A percentile compares a stretch with the other conserved stretches of the same genome.
These are phyloP conservation scores for Enteromius mattozi DNA, from an alignment of 2,797 vertebrate genomes.

Conservation along the genomic window DNA sequence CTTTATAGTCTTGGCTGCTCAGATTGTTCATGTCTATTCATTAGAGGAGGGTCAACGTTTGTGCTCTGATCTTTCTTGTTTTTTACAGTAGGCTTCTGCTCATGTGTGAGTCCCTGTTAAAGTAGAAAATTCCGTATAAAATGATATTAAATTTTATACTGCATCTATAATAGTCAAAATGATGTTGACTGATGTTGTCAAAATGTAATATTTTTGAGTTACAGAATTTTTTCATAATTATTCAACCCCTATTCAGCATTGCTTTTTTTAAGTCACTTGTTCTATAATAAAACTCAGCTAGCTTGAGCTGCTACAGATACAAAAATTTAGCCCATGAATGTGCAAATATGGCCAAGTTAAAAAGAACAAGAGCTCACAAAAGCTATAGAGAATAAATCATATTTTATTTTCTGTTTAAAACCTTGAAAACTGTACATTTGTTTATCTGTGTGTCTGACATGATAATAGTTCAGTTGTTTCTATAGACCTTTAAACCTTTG, in stretches of 20 bases:
- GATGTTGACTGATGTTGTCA: too few relatives aligned
- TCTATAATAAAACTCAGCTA: neutral
- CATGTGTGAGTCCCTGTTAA: neutral
- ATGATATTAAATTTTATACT: too few relatives aligned
- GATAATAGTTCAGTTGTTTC: neutral
- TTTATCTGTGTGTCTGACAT: neutral
- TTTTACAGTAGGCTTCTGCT: neutral
- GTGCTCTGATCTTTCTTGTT: neutral
- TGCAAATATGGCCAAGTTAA: too few relatives aligned
- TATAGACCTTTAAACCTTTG: neutral
- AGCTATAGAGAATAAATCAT: neutral
- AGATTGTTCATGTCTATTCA: neutral
- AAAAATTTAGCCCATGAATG: neutral
- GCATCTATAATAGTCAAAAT: too few relatives aligned
- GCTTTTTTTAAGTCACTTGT: neutral
- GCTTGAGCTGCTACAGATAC: neutral
- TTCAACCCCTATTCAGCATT: neutral
- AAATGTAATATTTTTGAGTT: too few relatives aligned
- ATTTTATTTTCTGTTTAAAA: neutral
- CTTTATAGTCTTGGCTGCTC: neutral
- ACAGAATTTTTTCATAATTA: neutral
- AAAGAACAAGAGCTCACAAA: neutral
- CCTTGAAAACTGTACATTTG: neutral
- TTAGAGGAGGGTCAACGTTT: neutral
- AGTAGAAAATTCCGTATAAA: neutral